These are phyloP conservation scores for Misgurnus anguillicaudatus DNA, from an alignment of 2,113 vertebrate species.

Conservation along the genomic window DNA sequence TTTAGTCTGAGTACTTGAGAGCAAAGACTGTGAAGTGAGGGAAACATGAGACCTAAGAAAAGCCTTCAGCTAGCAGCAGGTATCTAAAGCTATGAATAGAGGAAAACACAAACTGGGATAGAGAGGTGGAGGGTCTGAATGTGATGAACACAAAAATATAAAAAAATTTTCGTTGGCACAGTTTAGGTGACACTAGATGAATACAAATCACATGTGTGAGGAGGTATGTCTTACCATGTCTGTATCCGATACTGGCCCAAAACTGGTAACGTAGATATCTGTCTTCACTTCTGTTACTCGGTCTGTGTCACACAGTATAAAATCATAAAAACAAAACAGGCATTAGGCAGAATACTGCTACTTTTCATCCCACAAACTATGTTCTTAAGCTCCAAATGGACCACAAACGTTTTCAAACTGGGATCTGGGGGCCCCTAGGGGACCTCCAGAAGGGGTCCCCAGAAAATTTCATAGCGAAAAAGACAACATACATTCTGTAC, in stretches of 20 bases:
- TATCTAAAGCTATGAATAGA: conserved; percentile 36
- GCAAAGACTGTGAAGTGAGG: conserved; percentile 28
- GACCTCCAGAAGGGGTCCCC: too few species aligned
- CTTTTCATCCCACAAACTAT: too few species aligned
- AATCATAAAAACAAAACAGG: background rate
- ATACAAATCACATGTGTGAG: background rate
- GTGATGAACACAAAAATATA: background rate
- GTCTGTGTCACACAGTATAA: conserved; percentile 55
- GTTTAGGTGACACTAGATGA: background rate
- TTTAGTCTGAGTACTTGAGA: conserved; percentile 64
- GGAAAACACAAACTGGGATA: background rate
- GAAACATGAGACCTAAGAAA: conserved; percentile 48
- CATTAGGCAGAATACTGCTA: too few species aligned
- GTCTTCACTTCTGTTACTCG: conserved; percentile 71
- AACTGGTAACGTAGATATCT: conserved; percentile 72
- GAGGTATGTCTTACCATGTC: conserved; percentile 65
- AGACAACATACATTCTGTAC: too few species aligned
- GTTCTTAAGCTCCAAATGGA: too few species aligned
- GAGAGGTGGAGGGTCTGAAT: background rate
- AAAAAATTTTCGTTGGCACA: background rate
- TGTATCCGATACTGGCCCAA: conserved; percentile 73
- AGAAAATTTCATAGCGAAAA: too few species aligned
- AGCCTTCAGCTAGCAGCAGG: conserved; percentile 57
- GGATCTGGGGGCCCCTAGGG: too few species aligned
- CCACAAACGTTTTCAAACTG: too few species aligned